Base-by-base conservation (phyloP, 2,113 vertebrate genomes). In the Phaethornis superciliosus region DNA sequence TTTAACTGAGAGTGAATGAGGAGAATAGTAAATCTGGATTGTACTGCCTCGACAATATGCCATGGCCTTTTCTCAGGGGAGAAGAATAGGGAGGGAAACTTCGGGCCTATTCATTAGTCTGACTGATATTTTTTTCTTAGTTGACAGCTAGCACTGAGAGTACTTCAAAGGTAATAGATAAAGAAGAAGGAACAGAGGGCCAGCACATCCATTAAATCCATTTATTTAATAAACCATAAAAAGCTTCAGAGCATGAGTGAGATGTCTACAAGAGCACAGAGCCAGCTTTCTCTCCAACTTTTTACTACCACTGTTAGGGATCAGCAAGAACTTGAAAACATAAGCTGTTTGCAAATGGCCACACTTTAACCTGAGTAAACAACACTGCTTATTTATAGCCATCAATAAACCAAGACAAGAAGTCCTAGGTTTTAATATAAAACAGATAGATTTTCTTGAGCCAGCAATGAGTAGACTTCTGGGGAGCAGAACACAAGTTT, bases 221-320 rank as follows among this genome's bases (percentile, higher is more conserved):
- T 96, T 96, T 95, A 95, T 95, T 96, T 96, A 92, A 96, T 97
- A 96, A 97, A 75, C 85, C 78, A 94, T 88, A 93, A 88, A 91
- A 96, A 87, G 78, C 83, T 92, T 88, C 65, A 81, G 77, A 95
- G 69, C 62, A 85, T 55, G 88, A 95, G 69, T 49, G 89, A 91
- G 93, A 86, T 75, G 49, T 71, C 83, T 92, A 80, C 68, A 91
- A 89, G 67, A 72, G 46, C 90, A 55, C 26, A 40, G 78, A 90
- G 89, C 51, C 64, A 85, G 75, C 62, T 93, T 91, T 94, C 81
- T 83, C 82, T 88, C 55, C 67, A 82, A 7, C 51, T 28, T 76
- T 93, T 81, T 71, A 90, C 84, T 75, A 89, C 64, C 71, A 58
- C 42, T 67, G 64, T 47, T 94, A 63, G 58, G 82, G 67, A 85